A percentile compares a stretch with the other conserved stretches of the same genome.
Evolutionary conservation across 2,113 vertebrate genomes (phyloP).

Genomic region (Ariopsis seemanni): DNA sequence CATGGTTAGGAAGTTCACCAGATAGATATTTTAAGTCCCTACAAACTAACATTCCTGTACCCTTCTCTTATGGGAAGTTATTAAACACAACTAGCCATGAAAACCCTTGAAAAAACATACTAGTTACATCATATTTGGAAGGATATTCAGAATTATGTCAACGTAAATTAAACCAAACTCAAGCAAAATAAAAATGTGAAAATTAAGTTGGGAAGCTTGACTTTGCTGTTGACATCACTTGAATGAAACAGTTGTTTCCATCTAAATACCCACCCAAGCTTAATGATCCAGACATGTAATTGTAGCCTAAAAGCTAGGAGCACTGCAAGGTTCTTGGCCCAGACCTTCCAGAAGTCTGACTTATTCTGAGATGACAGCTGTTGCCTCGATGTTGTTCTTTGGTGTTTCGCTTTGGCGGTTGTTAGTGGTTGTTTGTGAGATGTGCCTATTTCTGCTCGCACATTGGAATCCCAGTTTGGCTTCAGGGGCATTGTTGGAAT

Average conservation of each 20-base stretch:
- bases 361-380: conserved; percentile 31
- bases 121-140: neutral
- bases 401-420: neutral
- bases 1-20: neutral
- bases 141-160: neutral
- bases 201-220: neutral
- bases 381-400: neutral
- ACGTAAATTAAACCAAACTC: neutral
- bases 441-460: conserved; percentile 7
- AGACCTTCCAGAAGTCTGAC: neutral
- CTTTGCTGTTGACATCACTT: neutral
- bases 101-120: neutral
- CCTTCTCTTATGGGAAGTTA: neutral
- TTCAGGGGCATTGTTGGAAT: conserved; percentile 14
- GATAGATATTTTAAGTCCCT: neutral
- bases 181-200: neutral
- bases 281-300: neutral
- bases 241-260: neutral
- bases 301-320: neutral
- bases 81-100: neutral
- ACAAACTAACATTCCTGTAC: neutral
- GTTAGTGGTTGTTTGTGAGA: conserved; percentile 1
- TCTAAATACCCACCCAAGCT: neutral
- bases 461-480: conserved; percentile 13
- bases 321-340: neutral